These are phyloP conservation scores for Zaprionus obscuricornis DNA, from an alignment of 2,888 invertebrate species.

Conservation along the genomic window DNA sequence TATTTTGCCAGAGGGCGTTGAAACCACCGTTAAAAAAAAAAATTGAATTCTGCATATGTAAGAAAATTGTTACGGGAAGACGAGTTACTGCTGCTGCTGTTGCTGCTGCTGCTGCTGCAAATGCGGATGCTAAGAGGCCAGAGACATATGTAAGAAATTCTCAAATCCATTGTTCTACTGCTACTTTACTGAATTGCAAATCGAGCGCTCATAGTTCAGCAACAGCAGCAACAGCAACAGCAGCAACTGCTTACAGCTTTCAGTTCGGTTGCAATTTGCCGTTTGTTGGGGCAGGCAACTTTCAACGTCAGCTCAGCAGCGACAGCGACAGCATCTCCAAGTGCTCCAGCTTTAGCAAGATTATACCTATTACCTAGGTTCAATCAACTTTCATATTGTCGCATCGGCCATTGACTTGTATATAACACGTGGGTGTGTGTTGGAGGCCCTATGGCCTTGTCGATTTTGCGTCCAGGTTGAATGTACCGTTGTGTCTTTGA, in stretches of 20 bases:
- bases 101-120: constrained; percentile 35
- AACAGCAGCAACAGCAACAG: too few relatives aligned
- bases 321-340: constrained; percentile 11
- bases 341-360: constrained; percentile 26
- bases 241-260: too few relatives aligned
- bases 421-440: constrained; percentile 59
- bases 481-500: constrained; percentile 76
- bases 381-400: constrained; percentile 69
- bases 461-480: constrained; percentile 61
- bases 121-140: constrained; percentile 52
- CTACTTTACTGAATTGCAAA: constrained; percentile 76
- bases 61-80: constrained; percentile 73
- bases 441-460: constrained; percentile 62
- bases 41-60: constrained; percentile 65
- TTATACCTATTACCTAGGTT: too few relatives aligned
- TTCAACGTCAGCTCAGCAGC: constrained; percentile 12
- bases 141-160: constrained; percentile 6
- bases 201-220: constrained; percentile 63
- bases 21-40: constrained; percentile 61
- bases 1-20: constrained; percentile 39
- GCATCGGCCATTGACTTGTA: constrained; percentile 64
- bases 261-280: constrained; percentile 67
- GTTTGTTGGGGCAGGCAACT: constrained; percentile 72
- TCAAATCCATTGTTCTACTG: constrained; percentile 68
- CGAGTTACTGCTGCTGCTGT: constrained; percentile 44